A percentile compares a stretch with the other conserved stretches of the same genome.
Conservation (phyloP, 1,140 invertebrate species). For the Drosophila nikananu region DNA sequence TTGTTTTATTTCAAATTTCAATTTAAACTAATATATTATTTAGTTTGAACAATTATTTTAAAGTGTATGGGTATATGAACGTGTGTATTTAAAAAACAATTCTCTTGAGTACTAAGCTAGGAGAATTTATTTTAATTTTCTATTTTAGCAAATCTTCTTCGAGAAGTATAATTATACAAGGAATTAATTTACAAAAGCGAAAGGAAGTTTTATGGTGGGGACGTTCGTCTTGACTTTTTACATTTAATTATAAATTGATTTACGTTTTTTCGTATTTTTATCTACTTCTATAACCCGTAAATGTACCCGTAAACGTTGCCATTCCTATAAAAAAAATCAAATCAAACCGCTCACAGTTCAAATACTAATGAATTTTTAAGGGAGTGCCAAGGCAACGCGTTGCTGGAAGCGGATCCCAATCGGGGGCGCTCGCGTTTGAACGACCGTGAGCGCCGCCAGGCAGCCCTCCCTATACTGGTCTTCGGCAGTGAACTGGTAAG, state of each 20-base stretch:
- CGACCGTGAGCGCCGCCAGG: conserved; percentile 95
- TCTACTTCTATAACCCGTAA: conserved; percentile 63
- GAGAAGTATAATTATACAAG: too few relatives aligned
- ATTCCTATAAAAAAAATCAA: conserved; percentile 30
- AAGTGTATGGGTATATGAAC: too few relatives aligned
- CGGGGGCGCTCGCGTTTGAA: conserved; percentile 89
- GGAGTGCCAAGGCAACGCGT: conserved; percentile 88
- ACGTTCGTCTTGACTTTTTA: background rate
- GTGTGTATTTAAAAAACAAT: background rate
- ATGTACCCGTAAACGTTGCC: conserved; percentile 64
- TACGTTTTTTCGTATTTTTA: conserved; percentile 42
- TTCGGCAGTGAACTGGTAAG: conserved; percentile 95
- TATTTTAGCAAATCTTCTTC: background rate
- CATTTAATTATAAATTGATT: conserved; percentile 37
- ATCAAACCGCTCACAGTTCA: conserved; percentile 86
- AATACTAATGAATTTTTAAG: conserved; percentile 92
- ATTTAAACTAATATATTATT: background rate
- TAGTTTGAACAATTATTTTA: too few relatives aligned
- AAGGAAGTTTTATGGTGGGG: background rate
- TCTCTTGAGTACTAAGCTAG: too few relatives aligned
- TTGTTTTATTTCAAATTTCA: conserved; percentile 12
- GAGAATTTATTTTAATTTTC: too few relatives aligned
- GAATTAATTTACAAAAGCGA: background rate
- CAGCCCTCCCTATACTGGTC: conserved; percentile 94
- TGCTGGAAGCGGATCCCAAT: conserved; percentile 86